Percentiles rank a stretch among this genome's conserved stretches.
phyloP scores from a whole-genome alignment of 1,140 invertebrate species.

The Papilio polyxenes region DNA sequence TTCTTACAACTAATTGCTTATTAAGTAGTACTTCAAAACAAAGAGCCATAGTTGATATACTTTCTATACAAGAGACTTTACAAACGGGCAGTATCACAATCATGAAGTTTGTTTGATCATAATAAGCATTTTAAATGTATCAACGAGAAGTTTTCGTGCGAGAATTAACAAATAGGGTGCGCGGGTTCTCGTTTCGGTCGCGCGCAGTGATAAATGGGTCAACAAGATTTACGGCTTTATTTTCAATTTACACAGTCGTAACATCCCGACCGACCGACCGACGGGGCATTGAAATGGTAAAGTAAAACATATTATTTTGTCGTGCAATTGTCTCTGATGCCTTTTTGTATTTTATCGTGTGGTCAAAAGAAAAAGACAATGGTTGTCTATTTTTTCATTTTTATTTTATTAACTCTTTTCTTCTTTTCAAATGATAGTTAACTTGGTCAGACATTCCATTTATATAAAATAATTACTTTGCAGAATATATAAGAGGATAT shows the following conservation, averaged over 20 bases:
- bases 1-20: too few relatives aligned
- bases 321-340: neutral
- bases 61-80: neutral
- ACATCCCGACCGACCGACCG: constrained; percentile 7
- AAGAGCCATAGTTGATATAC: neutral
- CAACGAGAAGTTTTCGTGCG: neutral
- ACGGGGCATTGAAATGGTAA: neutral
- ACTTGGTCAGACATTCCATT: neutral
- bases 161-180: neutral
- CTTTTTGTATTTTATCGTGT: neutral
- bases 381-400: neutral
- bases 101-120: neutral
- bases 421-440: too few relatives aligned
- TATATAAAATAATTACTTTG: too few relatives aligned
- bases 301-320: constrained; percentile 15
- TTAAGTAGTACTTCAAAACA: too few relatives aligned
- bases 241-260: constrained; percentile 22
- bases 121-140: constrained; percentile 17
- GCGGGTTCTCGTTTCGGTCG: neutral
- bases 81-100: neutral
- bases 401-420: neutral
- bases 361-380: neutral
- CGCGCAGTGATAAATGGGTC: neutral
- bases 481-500: too few relatives aligned
- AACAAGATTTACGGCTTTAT: constrained; percentile 29